A percentile compares a stretch with the other conserved stretches of the same genome.
Evolutionary conservation across 2,797 vertebrate genomes (phyloP).

Genomic region (Spinus olivaceus): DNA sequence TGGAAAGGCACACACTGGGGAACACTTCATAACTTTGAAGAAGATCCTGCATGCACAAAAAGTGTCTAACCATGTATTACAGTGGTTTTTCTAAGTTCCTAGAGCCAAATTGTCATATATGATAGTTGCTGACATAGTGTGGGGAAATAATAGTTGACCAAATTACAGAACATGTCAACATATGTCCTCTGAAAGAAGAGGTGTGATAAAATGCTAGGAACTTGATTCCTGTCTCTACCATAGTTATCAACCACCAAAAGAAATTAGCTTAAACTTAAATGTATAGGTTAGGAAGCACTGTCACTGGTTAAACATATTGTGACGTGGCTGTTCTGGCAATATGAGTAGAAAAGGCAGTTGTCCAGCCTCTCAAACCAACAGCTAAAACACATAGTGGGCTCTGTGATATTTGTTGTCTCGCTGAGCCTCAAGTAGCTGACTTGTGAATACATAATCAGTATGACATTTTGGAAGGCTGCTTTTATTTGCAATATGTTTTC

Average conservation of each 20-base stretch:
- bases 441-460: slow-evolving; percentile 16
- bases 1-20: background rate
- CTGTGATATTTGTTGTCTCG: background rate
- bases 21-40: background rate
- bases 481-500: slow-evolving; percentile 37
- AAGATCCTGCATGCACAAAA: background rate
- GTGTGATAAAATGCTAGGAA: background rate
- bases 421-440: background rate
- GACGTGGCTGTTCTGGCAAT: background rate
- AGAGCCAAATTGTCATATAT: background rate
- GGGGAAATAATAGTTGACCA: background rate
- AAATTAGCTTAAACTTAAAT: background rate
- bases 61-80: background rate
- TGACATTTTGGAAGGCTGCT: slow-evolving; percentile 35
- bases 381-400: background rate
- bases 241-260: background rate
- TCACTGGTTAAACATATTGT: background rate
- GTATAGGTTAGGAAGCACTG: background rate
- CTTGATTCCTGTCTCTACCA: background rate
- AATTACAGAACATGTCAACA: background rate
- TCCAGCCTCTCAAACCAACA: background rate
- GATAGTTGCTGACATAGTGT: background rate
- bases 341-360: background rate
- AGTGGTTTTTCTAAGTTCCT: background rate
- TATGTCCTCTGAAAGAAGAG: background rate